These are phyloP conservation scores for Fringilla coelebs DNA, from an alignment of 2,797 vertebrate genomes.

Conservation along the genomic window DNA sequence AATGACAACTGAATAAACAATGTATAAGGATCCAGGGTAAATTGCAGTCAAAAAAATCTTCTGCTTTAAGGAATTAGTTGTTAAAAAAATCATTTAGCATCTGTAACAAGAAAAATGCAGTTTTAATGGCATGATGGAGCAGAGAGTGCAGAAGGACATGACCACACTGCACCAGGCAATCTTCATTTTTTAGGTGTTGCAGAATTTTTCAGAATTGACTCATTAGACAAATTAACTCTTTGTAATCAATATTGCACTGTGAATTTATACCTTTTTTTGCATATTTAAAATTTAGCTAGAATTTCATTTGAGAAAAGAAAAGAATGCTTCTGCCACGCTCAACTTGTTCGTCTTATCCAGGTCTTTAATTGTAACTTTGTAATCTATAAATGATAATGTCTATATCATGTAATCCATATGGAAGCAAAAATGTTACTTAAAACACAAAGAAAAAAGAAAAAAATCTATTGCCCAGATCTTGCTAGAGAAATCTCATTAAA, in stretches of 20 bases:
- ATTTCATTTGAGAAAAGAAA: background rate
- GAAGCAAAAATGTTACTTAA: background rate
- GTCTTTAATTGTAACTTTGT: constrained; percentile 8
- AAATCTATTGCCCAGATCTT: background rate
- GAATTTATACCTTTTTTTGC: background rate
- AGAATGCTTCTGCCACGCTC: background rate
- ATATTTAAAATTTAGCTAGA: background rate
- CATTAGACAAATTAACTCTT: background rate
- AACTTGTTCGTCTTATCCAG: background rate
- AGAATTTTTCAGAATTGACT: background rate
- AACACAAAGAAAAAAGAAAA: background rate
- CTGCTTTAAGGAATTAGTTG: background rate
- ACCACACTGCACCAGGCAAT: background rate
- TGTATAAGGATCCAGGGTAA: background rate
- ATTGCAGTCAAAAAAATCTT: background rate
- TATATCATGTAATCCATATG: background rate
- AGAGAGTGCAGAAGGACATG: background rate
- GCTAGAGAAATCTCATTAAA: background rate
- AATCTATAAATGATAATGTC: background rate
- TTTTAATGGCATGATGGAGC: background rate
- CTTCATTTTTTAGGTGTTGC: background rate
- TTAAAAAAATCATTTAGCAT: background rate
- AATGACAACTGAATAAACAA: background rate
- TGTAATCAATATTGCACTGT: background rate
- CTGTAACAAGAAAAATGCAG: background rate